A percentile compares a stretch with the other conserved stretches of the same genome.
These are phyloP conservation scores for Drosophila simulans DNA, from an alignment of 1,140 invertebrate genomes.

Conservation along the genomic window DNA sequence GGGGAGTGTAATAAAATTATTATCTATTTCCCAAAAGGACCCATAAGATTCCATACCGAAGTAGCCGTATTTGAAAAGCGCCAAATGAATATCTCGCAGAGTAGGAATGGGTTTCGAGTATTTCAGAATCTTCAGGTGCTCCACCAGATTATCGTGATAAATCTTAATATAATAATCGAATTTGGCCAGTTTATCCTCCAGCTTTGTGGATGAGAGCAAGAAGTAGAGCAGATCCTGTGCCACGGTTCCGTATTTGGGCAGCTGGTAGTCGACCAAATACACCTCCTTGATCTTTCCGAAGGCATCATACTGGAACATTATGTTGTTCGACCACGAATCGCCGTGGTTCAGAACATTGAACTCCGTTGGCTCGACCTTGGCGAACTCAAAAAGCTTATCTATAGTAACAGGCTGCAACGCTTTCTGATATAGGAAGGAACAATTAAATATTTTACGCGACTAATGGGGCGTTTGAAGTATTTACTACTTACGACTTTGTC, in stretches of 20 bases:
- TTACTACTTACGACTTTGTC: slow-evolving; percentile 55
- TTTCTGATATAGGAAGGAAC: slow-evolving; percentile 20
- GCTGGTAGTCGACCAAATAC: slow-evolving; percentile 67
- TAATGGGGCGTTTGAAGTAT: neutral
- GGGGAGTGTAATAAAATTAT: too few relatives aligned
- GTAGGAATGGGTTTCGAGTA: slow-evolving; percentile 63
- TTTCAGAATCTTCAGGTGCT: slow-evolving; percentile 62
- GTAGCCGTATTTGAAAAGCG: slow-evolving; percentile 42
- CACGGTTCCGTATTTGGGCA: slow-evolving; percentile 64
- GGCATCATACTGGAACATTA: slow-evolving; percentile 87
- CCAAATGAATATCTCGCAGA: slow-evolving; percentile 60
- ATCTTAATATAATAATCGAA: slow-evolving; percentile 76
- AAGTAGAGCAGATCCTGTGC: slow-evolving; percentile 72
- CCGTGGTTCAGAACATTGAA: slow-evolving; percentile 88
- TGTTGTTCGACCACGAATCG: slow-evolving; percentile 86
- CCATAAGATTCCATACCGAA: neutral
- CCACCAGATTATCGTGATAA: slow-evolving; percentile 62
- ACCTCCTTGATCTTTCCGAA: slow-evolving; percentile 81
- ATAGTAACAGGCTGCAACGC: slow-evolving; percentile 20
- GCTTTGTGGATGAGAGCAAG: slow-evolving; percentile 67
- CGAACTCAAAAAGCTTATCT: slow-evolving; percentile 46
- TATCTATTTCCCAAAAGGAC: too few relatives aligned
- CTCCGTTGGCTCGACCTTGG: slow-evolving; percentile 79
- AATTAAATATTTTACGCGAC: slow-evolving; percentile 1
- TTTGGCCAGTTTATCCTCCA: slow-evolving; percentile 70